Evolutionary conservation across 2,888 invertebrate species (phyloP).

Genomic region (Erebia palarica): DNA sequence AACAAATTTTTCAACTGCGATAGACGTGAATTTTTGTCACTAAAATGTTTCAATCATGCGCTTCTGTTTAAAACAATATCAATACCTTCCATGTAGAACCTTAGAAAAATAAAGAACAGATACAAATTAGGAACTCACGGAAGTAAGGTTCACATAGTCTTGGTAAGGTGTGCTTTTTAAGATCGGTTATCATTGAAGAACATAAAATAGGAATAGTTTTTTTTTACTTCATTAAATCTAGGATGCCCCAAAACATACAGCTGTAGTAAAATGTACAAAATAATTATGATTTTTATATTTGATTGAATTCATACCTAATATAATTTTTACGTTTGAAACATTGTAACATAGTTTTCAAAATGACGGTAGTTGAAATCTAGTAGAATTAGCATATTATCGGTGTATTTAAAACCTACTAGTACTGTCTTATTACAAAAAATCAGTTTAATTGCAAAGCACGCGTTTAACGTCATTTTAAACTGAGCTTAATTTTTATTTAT

Average conservation of each 20-base stretch:
- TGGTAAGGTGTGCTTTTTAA: not conserved
- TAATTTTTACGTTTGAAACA: not conserved
- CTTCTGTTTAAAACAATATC: not conserved
- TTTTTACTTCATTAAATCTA: not conserved
- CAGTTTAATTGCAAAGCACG: no score
- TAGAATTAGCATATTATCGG: no score
- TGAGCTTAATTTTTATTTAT: no score
- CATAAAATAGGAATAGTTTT: not conserved
- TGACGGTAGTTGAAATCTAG: not conserved
- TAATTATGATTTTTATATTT: not conserved
- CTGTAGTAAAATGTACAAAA: not conserved
- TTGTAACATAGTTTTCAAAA: not conserved
- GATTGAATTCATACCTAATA: not conserved
- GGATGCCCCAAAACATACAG: not conserved
- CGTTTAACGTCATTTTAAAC: no score
- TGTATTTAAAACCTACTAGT: no score
- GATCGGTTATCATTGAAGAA: not conserved
- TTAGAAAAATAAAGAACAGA: not conserved
- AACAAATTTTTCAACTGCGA: not conserved
- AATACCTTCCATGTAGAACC: not conserved
- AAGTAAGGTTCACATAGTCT: not conserved
- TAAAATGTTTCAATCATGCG: not conserved
- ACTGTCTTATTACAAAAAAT: no score
- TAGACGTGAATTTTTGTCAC: not conserved
- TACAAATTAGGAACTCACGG: conserved; percentile 4